Percentiles rank a stretch among this genome's conserved stretches.
Evolutionary conservation across 35 echinoderm and acorn worm species (phyloP).

Genomic region (Lytechinus variegatus): DNA sequence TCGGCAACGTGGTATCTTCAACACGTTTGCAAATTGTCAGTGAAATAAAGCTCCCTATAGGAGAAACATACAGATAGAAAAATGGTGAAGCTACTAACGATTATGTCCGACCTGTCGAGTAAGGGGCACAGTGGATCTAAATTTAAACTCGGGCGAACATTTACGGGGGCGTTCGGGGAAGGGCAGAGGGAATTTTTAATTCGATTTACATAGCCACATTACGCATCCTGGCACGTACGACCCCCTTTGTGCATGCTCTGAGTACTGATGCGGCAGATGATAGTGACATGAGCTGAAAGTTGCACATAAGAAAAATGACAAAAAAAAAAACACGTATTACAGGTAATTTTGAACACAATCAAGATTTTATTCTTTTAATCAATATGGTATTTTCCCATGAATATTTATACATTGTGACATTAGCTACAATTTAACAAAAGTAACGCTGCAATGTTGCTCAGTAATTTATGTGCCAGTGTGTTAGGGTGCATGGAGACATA

Average conservation of each 20-base stretch:
- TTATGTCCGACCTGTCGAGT: background rate
- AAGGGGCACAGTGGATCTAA: background rate
- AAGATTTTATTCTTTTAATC: too few relatives aligned
- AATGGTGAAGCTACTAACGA: background rate
- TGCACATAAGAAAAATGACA: too few relatives aligned
- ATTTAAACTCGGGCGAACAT: background rate
- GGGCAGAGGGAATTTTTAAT: background rate
- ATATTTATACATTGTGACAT: too few relatives aligned
- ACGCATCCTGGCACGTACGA: background rate
- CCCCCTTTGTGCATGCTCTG: background rate
- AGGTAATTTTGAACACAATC: too few relatives aligned
- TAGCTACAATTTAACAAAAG: too few relatives aligned
- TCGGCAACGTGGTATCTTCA: background rate
- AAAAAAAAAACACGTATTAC: too few relatives aligned
- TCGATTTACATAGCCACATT: conserved; percentile 1
- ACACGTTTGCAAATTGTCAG: background rate
- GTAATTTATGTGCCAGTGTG: too few relatives aligned
- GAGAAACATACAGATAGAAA: background rate
- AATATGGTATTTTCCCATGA: too few relatives aligned
- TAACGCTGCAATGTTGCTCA: too few relatives aligned
- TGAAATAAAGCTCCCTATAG: background rate
- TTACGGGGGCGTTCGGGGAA: background rate
- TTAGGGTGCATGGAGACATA: too few relatives aligned
- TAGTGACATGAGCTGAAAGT: background rate
- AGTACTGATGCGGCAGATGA: background rate